phyloP scores from a whole-genome alignment of 2,797 vertebrate genomes.

The Mus minutoides region DNA sequence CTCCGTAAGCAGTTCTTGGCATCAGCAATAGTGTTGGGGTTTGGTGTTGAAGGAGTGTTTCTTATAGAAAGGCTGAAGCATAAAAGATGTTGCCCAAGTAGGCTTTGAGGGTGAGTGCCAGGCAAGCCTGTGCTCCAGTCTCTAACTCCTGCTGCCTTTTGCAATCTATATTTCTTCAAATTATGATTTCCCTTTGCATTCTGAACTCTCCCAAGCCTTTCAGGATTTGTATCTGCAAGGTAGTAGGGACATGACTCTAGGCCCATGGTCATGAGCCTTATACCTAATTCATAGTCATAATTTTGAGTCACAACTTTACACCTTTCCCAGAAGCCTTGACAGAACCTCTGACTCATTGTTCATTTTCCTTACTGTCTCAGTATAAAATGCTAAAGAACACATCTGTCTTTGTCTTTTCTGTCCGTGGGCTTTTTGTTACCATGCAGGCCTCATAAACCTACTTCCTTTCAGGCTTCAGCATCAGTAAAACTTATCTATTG shows the following conservation, averaged over 20 bases:
- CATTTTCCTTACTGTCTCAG: background rate
- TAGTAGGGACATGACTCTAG: background rate
- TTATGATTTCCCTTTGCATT: accelerated
- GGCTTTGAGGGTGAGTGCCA: background rate
- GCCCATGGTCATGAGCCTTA: background rate
- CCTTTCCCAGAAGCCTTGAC: background rate
- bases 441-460: background rate
- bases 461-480: background rate
- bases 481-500: constrained; percentile 38
- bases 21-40: background rate
- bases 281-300: background rate
- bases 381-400: background rate
- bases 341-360: background rate
- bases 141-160: background rate
- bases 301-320: background rate
- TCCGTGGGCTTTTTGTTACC: background rate
- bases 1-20: background rate
- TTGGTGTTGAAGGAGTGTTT: background rate
- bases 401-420: background rate
- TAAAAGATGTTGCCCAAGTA: background rate
- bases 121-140: background rate
- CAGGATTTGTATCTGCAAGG: background rate
- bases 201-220: background rate
- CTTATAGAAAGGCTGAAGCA: background rate
- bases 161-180: background rate